A percentile compares a stretch with the other conserved stretches of the same genome.
These are phyloP conservation scores for Quiscalus mexicanus DNA, from an alignment of 2,113 vertebrate species.

Conservation along the genomic window DNA sequence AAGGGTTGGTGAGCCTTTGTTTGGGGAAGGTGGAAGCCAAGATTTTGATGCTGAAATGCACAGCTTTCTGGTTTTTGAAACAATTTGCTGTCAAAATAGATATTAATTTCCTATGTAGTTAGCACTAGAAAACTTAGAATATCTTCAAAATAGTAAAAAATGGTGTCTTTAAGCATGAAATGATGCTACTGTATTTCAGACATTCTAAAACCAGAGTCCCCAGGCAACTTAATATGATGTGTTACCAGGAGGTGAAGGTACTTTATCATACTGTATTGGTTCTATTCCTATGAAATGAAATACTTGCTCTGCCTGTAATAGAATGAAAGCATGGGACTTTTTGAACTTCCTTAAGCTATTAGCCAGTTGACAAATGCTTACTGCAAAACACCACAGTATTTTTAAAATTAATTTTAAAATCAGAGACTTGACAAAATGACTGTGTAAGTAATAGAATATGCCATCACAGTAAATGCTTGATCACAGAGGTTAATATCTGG, in stretches of 20 bases:
- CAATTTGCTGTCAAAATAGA: background rate
- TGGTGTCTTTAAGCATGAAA: background rate
- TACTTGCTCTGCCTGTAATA: conserved; percentile 14
- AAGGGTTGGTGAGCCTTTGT: background rate
- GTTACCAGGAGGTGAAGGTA: background rate
- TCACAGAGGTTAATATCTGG: conserved; percentile 62
- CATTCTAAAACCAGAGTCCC: background rate
- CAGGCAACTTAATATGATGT: background rate
- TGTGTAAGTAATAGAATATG: conserved; percentile 60
- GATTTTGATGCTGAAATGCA: background rate
- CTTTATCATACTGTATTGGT: conserved; percentile 1
- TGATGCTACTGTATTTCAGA: background rate
- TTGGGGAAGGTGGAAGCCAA: background rate
- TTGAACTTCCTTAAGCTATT: conserved; percentile 60
- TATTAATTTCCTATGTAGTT: background rate
- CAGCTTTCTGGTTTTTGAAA: background rate
- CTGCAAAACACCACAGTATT: conserved; percentile 36
- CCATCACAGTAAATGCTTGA: conserved; percentile 59
- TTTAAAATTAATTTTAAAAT: background rate
- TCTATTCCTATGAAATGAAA: conserved; percentile 47
- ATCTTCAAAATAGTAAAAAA: background rate
- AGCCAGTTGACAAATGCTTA: conserved; percentile 58
- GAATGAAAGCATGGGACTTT: conserved; percentile 49
- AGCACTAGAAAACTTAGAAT: background rate
- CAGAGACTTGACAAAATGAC: conserved; percentile 46